Percentiles rank a stretch among this genome's conserved stretches.
Evolutionary conservation across 2,888 invertebrate genomes (phyloP).

Genomic region (Ectemnius cavifrons): DNA sequence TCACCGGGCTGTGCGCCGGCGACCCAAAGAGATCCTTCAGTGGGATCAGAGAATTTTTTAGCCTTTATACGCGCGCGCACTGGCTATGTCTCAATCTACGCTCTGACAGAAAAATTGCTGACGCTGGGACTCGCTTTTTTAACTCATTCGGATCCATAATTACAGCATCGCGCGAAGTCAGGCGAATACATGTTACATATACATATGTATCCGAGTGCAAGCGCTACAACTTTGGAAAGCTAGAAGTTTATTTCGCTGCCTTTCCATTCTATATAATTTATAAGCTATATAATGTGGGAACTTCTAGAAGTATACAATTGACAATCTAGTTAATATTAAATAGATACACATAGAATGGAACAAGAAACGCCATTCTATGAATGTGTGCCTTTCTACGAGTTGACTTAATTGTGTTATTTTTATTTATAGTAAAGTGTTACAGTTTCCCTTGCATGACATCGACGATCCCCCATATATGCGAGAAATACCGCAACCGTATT

Average conservation of each 20-base stretch:
- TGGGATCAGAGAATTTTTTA: constrained; percentile 28
- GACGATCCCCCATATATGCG: neutral
- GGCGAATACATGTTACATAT: constrained; percentile 5
- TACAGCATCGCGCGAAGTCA: constrained; percentile 11
- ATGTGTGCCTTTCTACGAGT: too few relatives aligned
- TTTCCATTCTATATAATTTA: too few relatives aligned
- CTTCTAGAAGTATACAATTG: too few relatives aligned
- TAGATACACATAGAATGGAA: too few relatives aligned
- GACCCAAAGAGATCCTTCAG: constrained; percentile 23
- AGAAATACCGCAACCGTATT: constrained; percentile 35
- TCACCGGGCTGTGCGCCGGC: constrained; percentile 4
- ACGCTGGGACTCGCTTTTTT: constrained; percentile 32
- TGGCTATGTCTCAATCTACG: constrained; percentile 45
- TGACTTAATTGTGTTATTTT: too few relatives aligned
- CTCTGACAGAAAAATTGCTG: constrained; percentile 21
- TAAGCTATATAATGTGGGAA: too few relatives aligned
- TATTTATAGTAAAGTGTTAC: too few relatives aligned
- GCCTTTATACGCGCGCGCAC: constrained; percentile 9
- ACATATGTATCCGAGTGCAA: constrained; percentile 1
- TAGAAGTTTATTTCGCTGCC: too few relatives aligned
- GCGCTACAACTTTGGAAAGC: constrained; percentile 9
- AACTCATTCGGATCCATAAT: constrained; percentile 36
- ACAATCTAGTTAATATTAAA: too few relatives aligned
- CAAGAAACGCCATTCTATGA: too few relatives aligned
- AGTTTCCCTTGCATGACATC: too few relatives aligned